Evolutionary conservation across 2,797 vertebrate species (phyloP), one percentile per base, ranked within the genome.

Genomic region (Tragopan temminckii): DNA sequence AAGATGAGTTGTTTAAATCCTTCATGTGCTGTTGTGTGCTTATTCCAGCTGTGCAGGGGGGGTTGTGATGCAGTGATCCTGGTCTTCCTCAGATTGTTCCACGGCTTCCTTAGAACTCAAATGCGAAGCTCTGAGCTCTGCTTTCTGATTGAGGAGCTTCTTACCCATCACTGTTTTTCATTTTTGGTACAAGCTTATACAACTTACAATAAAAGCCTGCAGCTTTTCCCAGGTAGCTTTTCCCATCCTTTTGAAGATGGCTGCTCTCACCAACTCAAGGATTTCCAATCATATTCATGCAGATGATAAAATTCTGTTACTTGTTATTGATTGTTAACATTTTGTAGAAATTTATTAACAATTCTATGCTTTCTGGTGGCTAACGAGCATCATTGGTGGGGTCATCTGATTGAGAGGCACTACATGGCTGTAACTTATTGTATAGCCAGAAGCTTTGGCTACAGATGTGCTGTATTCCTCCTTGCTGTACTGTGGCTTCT

Each of bases 31-130:
- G n/a, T 8, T 52, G 16, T 45, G 0, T 7, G 45, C 43, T 10
- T 29, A 4, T 24, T 66, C 13, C 43, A 31, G 35, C 11, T 24
- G 1, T 9, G 4, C 14, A 3, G 1, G 13, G 59, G 38, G 21
- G 31, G 9, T 43, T 48, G 45, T 0, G 1, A 13, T 13, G 0
- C 0, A 1, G 35, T 13, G 6, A 13, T 36, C 31, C 2, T 8
- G 8, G 8, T 24, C 29, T 50, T 36, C 31, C 23, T 64, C 12
- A 29, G 2, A 4, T 23, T 13, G 4, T 7, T 20, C 27, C 5
- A 4, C 11, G 25, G 42, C 29, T 77, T 45, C 2, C 2, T 45
- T 50, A 5, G 21, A 46, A 7, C 5, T 4, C 2, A 35, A 36
- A 8, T 20, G 43, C 10, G 15, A 4, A 46, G 78, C 62, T 63